Evolutionary conservation across 2,888 invertebrate genomes (phyloP).

Genomic region (Baronia brevicornis): DNA sequence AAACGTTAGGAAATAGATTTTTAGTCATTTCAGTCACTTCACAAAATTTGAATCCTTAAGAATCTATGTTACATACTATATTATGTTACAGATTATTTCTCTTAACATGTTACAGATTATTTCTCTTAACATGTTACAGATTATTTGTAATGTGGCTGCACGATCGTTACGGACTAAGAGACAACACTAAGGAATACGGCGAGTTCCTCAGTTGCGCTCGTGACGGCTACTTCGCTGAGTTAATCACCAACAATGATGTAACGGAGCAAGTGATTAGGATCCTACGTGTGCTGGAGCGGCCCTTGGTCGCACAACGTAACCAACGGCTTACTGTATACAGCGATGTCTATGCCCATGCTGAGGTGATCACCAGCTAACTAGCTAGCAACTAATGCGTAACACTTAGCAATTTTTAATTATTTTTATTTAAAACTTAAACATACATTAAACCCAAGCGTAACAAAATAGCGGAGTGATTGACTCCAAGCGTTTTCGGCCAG

Average conservation of each 20-base stretch:
- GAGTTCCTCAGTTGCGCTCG: conserved; percentile 45
- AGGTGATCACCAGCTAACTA: conserved; percentile 31
- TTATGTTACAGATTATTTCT: no score
- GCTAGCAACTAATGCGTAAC: background rate
- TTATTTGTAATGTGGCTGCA: conserved; percentile 62
- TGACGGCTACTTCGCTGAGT: conserved; percentile 58
- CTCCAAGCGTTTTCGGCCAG: no score
- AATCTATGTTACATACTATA: no score
- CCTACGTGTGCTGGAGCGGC: conserved; percentile 52
- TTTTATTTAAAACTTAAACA: no score
- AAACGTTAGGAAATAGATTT: no score
- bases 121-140: conserved; percentile 26
- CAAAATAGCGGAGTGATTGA: no score
- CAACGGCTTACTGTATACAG: conserved; percentile 47
- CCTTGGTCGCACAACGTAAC: conserved; percentile 52
- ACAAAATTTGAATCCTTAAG: no score
- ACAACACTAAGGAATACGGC: conserved; percentile 43
- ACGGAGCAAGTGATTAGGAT: conserved; percentile 57
- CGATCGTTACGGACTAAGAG: conserved; percentile 53
- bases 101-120: no score
- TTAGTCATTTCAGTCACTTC: no score
- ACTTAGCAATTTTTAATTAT: no score
- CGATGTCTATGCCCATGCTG: conserved; percentile 60
- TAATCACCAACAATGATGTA: conserved; percentile 52
- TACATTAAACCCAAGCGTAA: no score